phyloP scores from a whole-genome alignment of 2,113 vertebrate genomes.

The Morphnarchus princeps region DNA sequence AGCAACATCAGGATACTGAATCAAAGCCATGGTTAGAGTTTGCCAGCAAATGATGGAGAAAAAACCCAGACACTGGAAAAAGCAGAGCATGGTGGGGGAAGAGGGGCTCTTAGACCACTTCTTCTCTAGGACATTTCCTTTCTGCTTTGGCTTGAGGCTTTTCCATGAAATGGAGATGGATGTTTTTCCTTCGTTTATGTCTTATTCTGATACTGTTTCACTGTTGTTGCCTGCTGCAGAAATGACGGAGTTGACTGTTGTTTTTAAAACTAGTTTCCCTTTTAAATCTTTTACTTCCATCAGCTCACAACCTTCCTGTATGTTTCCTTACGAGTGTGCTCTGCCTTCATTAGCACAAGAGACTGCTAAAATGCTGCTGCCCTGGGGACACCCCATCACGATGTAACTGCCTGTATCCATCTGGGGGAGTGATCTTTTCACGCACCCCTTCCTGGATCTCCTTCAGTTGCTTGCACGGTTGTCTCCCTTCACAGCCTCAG shows the following conservation, averaged over 20 bases:
- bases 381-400: not conserved
- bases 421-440: not conserved
- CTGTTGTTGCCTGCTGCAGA: not conserved
- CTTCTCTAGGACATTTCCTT: not conserved
- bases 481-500: not conserved
- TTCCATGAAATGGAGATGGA: not conserved
- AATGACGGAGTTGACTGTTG: not conserved
- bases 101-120: not conserved
- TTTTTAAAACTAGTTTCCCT: not conserved
- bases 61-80: not conserved
- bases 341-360: not conserved
- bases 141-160: not conserved
- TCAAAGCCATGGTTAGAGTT: not conserved
- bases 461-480: not conserved
- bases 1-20: fast-evolving
- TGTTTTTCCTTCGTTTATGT: not conserved
- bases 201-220: not conserved
- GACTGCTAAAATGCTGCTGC: not conserved
- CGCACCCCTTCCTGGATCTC: not conserved
- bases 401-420: not conserved
- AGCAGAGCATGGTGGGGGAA: not conserved
- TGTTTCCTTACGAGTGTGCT: not conserved
- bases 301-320: not conserved
- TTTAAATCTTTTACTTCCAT: not conserved
- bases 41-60: not conserved